These are phyloP conservation scores for Hydrotaea diabolus DNA, from an alignment of 2,888 invertebrate species.

Conservation along the genomic window DNA sequence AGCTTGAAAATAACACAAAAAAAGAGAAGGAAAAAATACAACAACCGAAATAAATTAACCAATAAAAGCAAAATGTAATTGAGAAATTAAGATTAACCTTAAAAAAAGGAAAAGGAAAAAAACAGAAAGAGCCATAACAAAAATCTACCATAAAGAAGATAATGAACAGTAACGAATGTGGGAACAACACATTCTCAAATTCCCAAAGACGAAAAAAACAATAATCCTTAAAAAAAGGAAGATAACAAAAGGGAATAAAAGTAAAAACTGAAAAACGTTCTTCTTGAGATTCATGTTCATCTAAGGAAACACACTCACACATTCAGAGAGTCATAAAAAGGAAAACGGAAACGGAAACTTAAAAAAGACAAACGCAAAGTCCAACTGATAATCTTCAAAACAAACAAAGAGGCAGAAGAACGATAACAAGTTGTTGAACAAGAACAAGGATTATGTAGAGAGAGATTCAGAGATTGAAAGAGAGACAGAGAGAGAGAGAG, in stretches of 20 bases:
- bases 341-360: constrained; percentile 30
- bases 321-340: constrained; percentile 53
- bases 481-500: constrained; percentile 6
- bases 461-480: constrained; percentile 26
- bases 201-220: not conserved
- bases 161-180: not conserved
- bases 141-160: not conserved
- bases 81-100: constrained; percentile 14
- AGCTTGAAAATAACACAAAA: not conserved
- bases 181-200: not conserved
- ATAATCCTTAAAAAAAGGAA: not conserved
- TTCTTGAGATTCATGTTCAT: constrained; percentile 55
- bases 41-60: not conserved
- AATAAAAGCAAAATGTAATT: not conserved
- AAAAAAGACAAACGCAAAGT: too few relatives aligned
- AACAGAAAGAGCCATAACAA: not conserved
- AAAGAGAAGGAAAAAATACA: not conserved
- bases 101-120: not conserved
- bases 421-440: constrained; percentile 66
- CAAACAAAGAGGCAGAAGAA: constrained; percentile 61
- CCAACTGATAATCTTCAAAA: not conserved
- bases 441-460: constrained; percentile 49
- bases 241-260: too few relatives aligned
- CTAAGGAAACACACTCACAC: constrained; percentile 64
- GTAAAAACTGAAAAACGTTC: constrained; percentile 18